Conservation (phyloP, 2,797 vertebrate genomes). For the Melanogrammus aeglefinus region DNA sequence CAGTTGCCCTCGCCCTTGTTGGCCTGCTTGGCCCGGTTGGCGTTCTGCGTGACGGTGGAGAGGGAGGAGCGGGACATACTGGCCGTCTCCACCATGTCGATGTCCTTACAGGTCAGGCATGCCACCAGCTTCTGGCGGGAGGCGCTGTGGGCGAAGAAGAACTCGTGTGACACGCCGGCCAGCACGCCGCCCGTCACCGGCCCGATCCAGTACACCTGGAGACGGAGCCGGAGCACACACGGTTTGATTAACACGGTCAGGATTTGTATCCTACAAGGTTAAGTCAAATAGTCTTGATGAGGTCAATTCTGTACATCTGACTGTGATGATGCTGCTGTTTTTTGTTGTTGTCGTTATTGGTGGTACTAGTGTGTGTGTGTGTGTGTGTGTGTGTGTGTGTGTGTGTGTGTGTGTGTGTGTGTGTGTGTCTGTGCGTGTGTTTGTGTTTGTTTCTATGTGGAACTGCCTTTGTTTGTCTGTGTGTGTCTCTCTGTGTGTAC, state of each 20-base stretch:
- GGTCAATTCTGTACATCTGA: background rate
- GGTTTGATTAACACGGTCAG: too few relatives aligned
- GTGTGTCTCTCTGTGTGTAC: too few relatives aligned
- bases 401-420: background rate
- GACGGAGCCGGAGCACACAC: background rate
- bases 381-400: too few relatives aligned
- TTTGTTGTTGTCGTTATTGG: background rate
- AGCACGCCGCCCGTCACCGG: conserved; percentile 74
- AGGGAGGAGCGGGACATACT: conserved; percentile 77
- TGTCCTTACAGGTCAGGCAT: conserved; percentile 78
- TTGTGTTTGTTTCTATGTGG: too few relatives aligned
- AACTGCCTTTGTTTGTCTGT: too few relatives aligned
- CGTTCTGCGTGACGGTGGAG: conserved; percentile 75
- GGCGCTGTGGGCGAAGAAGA: conserved; percentile 75
- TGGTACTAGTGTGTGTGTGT: background rate
- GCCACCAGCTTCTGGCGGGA: conserved; percentile 81
- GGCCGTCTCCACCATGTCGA: conserved; percentile 80
- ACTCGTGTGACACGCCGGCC: conserved; percentile 78
- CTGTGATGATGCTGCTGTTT: too few relatives aligned
- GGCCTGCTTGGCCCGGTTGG: conserved; percentile 70
- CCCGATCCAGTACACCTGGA: conserved; percentile 82
- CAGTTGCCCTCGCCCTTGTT: conserved; percentile 74
- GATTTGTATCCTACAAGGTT: too few relatives aligned
- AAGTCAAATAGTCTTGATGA: too few relatives aligned
- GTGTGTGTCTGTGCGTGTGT: too few relatives aligned